phyloP scores from a whole-genome alignment of 2,113 vertebrate genomes.

The Orthonyx spaldingii region DNA sequence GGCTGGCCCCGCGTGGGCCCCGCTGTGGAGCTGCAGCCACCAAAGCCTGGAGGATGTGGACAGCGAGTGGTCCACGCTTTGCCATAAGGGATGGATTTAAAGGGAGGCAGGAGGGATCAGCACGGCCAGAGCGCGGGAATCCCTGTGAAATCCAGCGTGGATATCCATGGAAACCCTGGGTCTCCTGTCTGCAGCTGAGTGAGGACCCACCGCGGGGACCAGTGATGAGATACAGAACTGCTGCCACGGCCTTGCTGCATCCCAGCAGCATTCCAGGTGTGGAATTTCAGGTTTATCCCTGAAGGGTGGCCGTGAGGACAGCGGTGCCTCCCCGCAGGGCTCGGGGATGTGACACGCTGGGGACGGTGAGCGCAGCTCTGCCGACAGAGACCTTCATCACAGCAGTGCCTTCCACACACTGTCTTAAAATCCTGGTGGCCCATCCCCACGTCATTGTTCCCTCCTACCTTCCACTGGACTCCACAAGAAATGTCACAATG shows the following conservation, averaged over 20 bases:
- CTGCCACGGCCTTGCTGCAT: background rate
- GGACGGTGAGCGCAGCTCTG: background rate
- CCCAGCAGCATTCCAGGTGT: background rate
- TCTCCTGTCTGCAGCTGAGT: background rate
- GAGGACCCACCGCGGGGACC: background rate
- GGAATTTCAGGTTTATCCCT: background rate
- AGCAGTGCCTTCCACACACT: constrained; percentile 60
- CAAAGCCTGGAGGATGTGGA: background rate
- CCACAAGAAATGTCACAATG: background rate
- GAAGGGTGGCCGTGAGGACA: fast-evolving
- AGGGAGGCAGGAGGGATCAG: background rate
- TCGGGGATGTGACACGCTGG: background rate
- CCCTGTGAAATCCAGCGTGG: background rate
- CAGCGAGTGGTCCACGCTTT: background rate
- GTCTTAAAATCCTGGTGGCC: constrained; percentile 41
- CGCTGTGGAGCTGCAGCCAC: background rate
- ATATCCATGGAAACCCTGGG: background rate
- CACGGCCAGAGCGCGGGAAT: background rate
- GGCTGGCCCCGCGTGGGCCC: background rate
- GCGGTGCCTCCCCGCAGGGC: background rate
- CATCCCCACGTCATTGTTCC: background rate
- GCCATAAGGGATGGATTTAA: background rate
- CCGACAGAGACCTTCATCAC: constrained; percentile 40
- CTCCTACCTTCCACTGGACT: background rate
- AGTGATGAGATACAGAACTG: background rate